Evolutionary conservation across 2,888 invertebrate species (phyloP), one percentile per base, ranked within the genome.

Genomic region (Trachelus stipa): DNA sequence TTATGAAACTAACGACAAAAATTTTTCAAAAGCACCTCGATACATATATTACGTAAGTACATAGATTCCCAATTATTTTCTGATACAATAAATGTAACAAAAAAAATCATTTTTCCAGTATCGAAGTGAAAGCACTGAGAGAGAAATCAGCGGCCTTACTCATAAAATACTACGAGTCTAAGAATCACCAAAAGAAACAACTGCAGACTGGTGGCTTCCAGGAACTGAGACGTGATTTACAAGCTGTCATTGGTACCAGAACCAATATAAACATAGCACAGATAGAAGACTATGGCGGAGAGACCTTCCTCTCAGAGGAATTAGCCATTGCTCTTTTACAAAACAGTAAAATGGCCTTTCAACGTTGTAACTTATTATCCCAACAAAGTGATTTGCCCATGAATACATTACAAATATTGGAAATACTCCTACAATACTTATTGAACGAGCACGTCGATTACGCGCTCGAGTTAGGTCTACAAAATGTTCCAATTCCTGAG

Each of bases 231-330:
- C 94, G 99, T 75, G 99, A 99, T 90, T 92, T 99, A 81, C 98
- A 99, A 92, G 98, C 98, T 0, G 96, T 97, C 15, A 96, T 99
- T 83, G 97, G 98, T 3, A 96, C 97, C 0, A 94, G 97, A 77
- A 96, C 98, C 0, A 98, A 98, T 90, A 97, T 98, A 79, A 98
- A 98, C 90, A 97, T 98, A 81, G 98, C 97, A 0, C 96, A 97
- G 90, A 97, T 98, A 73, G 99, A 99, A 91, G 97, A 98, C 92
- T 98, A 98, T 89, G 98, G 98, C 3, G 99, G 98, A 0, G 99
- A 99, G 92, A 99, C 98, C 0, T 98, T 99, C 90, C 93, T 99
- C 0, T 98, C 98, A 1, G 98, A 99, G 91, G 97, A 98, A 89
- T 94, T 99, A 4, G 98, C 98, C 0, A 97, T 98, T 83, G 96